Conservation (phyloP, 2,113 vertebrate species). For the Regulus satrapa region DNA sequence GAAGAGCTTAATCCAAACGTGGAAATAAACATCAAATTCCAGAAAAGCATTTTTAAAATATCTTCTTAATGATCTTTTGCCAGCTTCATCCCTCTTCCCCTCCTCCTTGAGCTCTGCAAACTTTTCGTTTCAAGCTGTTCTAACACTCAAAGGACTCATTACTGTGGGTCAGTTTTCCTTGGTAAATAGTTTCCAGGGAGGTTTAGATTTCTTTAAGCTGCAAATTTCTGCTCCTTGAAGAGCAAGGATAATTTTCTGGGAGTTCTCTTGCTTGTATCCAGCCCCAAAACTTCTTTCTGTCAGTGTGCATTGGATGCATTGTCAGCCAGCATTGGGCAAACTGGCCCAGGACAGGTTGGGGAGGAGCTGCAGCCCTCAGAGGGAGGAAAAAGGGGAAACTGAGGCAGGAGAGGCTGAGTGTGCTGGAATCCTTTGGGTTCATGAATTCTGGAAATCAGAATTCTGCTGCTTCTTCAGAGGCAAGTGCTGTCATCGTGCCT, state of each 20-base stretch:
- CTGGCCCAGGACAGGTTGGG: not conserved
- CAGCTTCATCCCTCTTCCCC: not conserved
- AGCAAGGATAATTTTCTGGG: not conserved
- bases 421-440: not conserved
- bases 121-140: not conserved
- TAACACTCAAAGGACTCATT: not conserved
- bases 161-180: not conserved
- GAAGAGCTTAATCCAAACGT: not conserved
- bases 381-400: not conserved
- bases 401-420: not conserved
- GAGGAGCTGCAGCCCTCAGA: not conserved
- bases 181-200: not conserved
- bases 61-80: not conserved
- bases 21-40: not conserved
- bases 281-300: not conserved
- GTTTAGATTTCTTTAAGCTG: not conserved
- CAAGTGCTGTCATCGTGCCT: accelerated
- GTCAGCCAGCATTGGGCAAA: not conserved
- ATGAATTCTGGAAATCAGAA: not conserved
- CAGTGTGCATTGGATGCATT: not conserved
- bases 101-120: not conserved
- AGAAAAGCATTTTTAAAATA: not conserved
- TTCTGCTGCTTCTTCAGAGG: not conserved
- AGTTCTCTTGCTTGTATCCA: not conserved
- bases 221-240: not conserved